Evolutionary conservation across 2,113 vertebrate genomes (phyloP).

Genomic region (Aleadryas rufinucha): DNA sequence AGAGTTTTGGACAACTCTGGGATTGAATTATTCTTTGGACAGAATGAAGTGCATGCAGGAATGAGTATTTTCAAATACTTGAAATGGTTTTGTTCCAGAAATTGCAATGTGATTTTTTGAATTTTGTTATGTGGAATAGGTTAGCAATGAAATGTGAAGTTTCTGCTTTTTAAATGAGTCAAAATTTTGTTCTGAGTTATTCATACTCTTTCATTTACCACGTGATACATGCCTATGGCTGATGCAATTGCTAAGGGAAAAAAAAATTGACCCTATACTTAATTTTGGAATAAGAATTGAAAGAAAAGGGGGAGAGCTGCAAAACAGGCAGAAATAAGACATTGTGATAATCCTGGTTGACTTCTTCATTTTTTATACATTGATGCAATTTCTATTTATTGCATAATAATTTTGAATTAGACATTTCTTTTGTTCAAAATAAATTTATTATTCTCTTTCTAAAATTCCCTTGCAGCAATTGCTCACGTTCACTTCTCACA

Average conservation of each 20-base stretch:
- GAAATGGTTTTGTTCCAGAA: neutral
- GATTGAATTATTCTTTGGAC: neutral
- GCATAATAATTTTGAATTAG: neutral
- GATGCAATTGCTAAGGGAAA: constrained; percentile 50
- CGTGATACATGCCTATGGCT: constrained; percentile 17
- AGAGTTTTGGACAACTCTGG: neutral
- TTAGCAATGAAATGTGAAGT: neutral
- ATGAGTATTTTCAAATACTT: neutral
- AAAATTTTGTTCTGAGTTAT: constrained; percentile 24
- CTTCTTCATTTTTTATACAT: neutral
- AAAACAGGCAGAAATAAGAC: neutral
- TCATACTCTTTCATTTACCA: constrained; percentile 10
- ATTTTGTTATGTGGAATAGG: neutral
- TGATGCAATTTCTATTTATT: neutral
- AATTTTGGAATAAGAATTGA: neutral
- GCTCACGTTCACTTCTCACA: neutral
- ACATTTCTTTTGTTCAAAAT: neutral
- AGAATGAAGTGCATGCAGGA: neutral
- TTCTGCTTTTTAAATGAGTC: constrained; percentile 8
- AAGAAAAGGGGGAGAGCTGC: neutral
- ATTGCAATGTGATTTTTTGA: neutral
- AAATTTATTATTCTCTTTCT: neutral
- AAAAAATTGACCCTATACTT: neutral
- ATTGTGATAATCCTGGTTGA: neutral
- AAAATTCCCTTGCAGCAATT: neutral